Conservation (phyloP, 1,140 invertebrate genomes). For the Diprion similis region DNA sequence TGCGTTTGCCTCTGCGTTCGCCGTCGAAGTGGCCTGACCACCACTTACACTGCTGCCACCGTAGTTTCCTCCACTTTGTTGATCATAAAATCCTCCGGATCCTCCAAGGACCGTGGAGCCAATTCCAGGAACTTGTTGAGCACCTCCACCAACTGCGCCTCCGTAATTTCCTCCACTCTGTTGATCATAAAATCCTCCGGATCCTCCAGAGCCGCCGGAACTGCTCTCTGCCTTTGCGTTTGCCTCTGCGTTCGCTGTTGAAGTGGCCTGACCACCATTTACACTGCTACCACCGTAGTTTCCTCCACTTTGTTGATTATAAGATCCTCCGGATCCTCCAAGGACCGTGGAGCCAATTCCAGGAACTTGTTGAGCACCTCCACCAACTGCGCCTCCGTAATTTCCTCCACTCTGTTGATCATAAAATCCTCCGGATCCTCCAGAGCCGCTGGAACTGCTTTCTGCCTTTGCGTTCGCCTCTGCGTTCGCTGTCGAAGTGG, state of each 20-base stretch:
- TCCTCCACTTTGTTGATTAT: slow-evolving; percentile 10
- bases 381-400: not conserved
- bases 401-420: not conserved
- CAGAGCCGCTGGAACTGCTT: slow-evolving; percentile 1
- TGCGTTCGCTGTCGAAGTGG: not conserved
- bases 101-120: slow-evolving; percentile 8
- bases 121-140: not conserved
- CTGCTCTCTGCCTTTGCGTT: not conserved
- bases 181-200: too few relatives aligned
- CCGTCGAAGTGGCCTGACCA: not conserved
- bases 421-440: too few relatives aligned
- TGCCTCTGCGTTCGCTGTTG: not conserved
- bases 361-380: not conserved
- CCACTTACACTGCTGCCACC: not conserved
- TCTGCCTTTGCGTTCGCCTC: not conserved
- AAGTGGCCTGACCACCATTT: not conserved
- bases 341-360: not conserved
- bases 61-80: slow-evolving; percentile 11
- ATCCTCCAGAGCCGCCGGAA: slow-evolving; percentile 13
- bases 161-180: not conserved
- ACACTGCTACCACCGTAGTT: not conserved
- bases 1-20: not conserved
- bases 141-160: not conserved
- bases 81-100: not conserved
- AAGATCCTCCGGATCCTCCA: not conserved